phyloP scores from a whole-genome alignment of 2,888 invertebrate genomes.

The Lithophane ornitopus region DNA sequence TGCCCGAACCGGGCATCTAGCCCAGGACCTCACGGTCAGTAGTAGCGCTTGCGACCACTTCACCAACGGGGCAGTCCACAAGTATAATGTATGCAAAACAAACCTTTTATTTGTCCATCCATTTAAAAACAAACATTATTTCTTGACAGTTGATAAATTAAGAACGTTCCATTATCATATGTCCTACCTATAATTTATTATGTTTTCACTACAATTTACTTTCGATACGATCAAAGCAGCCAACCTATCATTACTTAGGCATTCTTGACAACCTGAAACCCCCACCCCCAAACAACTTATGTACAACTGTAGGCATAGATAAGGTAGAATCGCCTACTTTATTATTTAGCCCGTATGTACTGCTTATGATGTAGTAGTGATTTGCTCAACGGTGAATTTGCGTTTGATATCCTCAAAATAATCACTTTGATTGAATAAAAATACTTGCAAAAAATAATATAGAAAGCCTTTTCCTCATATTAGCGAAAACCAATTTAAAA shows the following conservation, averaged over 20 bases:
- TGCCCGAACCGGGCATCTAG: too few relatives aligned
- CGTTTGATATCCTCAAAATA: not conserved
- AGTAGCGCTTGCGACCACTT: too few relatives aligned
- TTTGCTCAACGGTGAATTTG: not conserved
- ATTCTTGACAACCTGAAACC: constrained; percentile 12
- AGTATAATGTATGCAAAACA: not conserved
- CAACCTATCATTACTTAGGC: constrained; percentile 41
- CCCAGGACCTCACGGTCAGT: too few relatives aligned
- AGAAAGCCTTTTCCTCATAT: not conserved
- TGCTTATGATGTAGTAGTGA: not conserved
- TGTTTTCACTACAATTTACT: constrained; percentile 38
- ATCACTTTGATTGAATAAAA: not conserved
- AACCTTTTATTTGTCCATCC: constrained; percentile 4
- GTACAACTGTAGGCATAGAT: constrained; percentile 3
- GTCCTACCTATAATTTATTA: constrained; percentile 37
- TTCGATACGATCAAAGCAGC: constrained; percentile 35
- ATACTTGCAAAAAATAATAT: not conserved
- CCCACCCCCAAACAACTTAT: not conserved
- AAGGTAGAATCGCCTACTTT: not conserved
- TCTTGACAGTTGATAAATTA: constrained; percentile 30
- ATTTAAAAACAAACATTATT: constrained; percentile 32
- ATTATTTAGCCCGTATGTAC: not conserved
- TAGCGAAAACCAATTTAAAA: not conserved
- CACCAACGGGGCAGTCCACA: too few relatives aligned
- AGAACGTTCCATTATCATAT: not conserved